Percentiles rank a stretch among this genome's conserved stretches.
Conservation (phyloP, 2,797 vertebrate species). For the Siniperca scherzeri region DNA sequence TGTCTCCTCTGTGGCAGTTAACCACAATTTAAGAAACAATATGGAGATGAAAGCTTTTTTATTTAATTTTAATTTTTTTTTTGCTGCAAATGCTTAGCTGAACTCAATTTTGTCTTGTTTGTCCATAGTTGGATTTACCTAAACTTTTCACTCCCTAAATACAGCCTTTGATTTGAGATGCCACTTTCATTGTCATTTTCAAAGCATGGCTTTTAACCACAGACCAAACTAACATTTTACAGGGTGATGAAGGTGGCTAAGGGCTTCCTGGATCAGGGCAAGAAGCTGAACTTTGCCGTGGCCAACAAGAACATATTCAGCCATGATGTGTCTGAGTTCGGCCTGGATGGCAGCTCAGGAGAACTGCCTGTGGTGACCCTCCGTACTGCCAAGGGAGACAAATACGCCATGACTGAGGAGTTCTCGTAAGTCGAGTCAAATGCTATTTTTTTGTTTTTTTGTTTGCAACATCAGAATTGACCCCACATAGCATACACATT, state of each 20-base stretch:
- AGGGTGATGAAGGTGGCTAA: conserved; percentile 99
- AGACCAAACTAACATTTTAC: conserved; percentile 1
- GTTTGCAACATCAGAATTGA: neutral
- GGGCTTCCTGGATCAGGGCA: conserved; percentile 93
- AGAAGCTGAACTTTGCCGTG: conserved; percentile 92
- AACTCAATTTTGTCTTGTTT: neutral
- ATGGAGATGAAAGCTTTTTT: conserved; percentile 1
- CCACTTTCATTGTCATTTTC: neutral
- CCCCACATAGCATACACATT: neutral
- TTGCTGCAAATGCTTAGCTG: neutral
- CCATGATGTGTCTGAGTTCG: conserved; percentile 93
- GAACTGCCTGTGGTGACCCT: conserved; percentile 93
- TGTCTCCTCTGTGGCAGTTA: neutral
- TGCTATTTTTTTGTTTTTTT: neutral
- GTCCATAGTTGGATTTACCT: neutral
- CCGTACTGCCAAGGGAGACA: conserved; percentile 93
- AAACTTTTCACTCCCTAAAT: neutral
- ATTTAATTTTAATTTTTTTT: too few relatives aligned
- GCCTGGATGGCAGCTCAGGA: conserved; percentile 88
- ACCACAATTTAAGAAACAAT: neutral
- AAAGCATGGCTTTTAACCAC: neutral
- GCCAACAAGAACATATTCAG: conserved; percentile 91
- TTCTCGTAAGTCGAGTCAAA: conserved; percentile 89
- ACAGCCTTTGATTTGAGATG: neutral
- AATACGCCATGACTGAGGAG: conserved; percentile 95